Evolutionary conservation across 2,888 invertebrate genomes (phyloP).

Genomic region (Stratiomys singularior): DNA sequence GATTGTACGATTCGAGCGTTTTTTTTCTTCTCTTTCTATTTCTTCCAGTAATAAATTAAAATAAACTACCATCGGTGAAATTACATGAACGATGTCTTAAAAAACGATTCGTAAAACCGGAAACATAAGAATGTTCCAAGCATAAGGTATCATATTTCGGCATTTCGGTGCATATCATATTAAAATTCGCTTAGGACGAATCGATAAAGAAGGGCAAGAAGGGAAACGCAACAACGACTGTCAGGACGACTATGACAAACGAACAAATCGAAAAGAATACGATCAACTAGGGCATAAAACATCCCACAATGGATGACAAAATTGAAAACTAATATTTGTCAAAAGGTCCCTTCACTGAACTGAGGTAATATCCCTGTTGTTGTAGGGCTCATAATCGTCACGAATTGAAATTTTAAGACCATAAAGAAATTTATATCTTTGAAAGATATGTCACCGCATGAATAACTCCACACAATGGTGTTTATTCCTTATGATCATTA

Average conservation of each 20-base stretch:
- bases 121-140: constrained; percentile 24
- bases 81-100: constrained; percentile 5
- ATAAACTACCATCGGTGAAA: constrained; percentile 17
- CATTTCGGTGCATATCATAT: constrained; percentile 18
- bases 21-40: constrained; percentile 4
- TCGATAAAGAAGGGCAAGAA: constrained; percentile 20
- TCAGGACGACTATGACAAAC: neutral
- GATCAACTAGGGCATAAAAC: constrained; percentile 41
- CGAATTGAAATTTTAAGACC: constrained; percentile 44
- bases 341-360: constrained; percentile 30
- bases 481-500: neutral
- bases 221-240: constrained; percentile 11
- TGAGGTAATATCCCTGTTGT: constrained; percentile 31
- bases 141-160: constrained; percentile 41
- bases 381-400: constrained; percentile 43
- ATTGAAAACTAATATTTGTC: constrained; percentile 47
- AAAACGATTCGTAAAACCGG: constrained; percentile 37
- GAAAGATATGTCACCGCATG: constrained; percentile 45
- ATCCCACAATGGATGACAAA: constrained; percentile 44
- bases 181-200: constrained; percentile 32
- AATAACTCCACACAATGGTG: constrained; percentile 41
- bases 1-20: neutral
- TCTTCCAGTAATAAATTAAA: constrained; percentile 29
- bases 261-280: neutral
- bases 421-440: constrained; percentile 45